Conservation (phyloP, 2,113 vertebrate species). For the Raja brachyura region DNA sequence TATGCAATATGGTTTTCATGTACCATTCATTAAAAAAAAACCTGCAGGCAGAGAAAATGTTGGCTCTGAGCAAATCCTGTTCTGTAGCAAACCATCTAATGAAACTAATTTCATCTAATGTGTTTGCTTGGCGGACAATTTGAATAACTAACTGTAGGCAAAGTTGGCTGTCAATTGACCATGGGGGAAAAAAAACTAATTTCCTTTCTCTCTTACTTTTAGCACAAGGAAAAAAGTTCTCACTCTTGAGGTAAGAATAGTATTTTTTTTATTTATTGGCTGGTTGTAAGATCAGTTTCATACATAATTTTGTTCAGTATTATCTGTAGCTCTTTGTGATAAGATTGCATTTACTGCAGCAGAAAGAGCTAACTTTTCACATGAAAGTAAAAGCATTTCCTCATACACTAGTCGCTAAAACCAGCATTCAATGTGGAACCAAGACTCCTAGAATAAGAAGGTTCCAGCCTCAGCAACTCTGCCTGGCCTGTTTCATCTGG, state of each 20-base stretch:
- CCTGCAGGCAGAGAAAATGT: background rate
- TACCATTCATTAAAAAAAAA: background rate
- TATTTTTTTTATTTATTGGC: background rate
- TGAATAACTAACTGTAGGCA: background rate
- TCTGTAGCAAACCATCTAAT: background rate
- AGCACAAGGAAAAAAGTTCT: conserved; percentile 27
- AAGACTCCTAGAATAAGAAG: background rate
- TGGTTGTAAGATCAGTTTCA: background rate
- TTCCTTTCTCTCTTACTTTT: background rate
- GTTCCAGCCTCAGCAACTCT: background rate
- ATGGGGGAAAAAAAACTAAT: background rate
- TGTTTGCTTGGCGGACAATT: background rate
- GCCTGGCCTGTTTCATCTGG: background rate
- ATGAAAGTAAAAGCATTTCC: background rate
- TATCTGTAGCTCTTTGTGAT: background rate
- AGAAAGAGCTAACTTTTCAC: background rate
- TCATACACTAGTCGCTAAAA: background rate
- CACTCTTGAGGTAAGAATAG: conserved; percentile 5
- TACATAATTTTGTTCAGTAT: background rate
- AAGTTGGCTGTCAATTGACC: background rate
- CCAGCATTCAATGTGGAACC: background rate
- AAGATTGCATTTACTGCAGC: background rate
- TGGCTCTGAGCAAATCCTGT: background rate
- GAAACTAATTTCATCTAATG: background rate
- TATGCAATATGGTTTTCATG: background rate